Evolutionary conservation across 2,797 vertebrate species (phyloP).

Genomic region (Masticophis lateralis): DNA sequence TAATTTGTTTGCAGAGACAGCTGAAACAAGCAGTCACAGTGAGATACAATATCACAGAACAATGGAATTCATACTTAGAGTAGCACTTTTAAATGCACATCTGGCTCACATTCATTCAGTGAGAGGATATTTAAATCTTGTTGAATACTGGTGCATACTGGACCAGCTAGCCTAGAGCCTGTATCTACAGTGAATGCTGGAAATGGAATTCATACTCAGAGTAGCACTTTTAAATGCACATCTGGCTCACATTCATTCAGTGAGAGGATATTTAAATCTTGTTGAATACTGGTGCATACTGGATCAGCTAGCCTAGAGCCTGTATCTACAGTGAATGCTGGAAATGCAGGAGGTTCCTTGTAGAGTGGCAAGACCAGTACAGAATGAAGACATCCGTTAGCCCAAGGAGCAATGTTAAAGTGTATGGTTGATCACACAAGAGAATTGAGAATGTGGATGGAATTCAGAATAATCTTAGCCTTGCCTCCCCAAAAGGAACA

Average conservation of each 20-base stretch:
- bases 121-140: not conserved
- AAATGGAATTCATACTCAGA: not conserved
- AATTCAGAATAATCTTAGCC: not conserved
- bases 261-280: not conserved
- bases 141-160: not conserved
- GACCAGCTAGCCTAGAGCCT: not conserved
- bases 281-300: not conserved
- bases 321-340: not conserved
- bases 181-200: too few species aligned
- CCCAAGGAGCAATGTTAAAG: not conserved
- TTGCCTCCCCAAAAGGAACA: not conserved
- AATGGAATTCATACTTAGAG: not conserved
- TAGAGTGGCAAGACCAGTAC: not conserved
- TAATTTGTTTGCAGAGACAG: not conserved
- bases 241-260: not conserved
- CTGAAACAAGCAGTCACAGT: not conserved
- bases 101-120: not conserved
- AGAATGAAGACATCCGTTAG: not conserved
- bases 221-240: not conserved
- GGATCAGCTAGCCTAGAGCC: not conserved
- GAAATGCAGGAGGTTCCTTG: not conserved
- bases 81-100: not conserved
- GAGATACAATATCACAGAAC: not conserved
- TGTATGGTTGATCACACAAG: not conserved
- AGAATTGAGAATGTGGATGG: not conserved